A percentile compares a stretch with the other conserved stretches of the same genome.
These are phyloP conservation scores for Noctuana brunneofusca DNA, from an alignment of 2,888 invertebrate species.

Conservation along the genomic window DNA sequence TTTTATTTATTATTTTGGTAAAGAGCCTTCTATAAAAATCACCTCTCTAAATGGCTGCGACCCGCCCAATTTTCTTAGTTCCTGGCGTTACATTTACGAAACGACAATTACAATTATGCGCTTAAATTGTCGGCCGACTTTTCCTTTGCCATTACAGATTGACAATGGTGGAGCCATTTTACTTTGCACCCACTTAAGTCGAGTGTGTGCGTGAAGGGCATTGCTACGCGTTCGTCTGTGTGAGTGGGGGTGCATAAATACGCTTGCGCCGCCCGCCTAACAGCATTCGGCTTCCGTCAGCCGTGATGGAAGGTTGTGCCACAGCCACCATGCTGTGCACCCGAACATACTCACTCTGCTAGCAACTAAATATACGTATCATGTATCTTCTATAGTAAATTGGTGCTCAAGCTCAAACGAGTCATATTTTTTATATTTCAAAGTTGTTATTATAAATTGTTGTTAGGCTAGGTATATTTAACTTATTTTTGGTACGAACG, in stretches of 20 bases:
- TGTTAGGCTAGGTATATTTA: slow-evolving; percentile 54
- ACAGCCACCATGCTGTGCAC: slow-evolving; percentile 61
- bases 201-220: slow-evolving; percentile 45
- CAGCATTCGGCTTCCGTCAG: slow-evolving; percentile 67
- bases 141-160: slow-evolving; percentile 70
- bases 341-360: slow-evolving; percentile 58
- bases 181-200: slow-evolving; percentile 67
- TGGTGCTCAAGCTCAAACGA: slow-evolving; percentile 72
- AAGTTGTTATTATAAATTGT: slow-evolving; percentile 67
- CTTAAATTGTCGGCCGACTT: slow-evolving; percentile 72
- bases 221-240: slow-evolving; percentile 40
- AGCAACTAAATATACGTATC: slow-evolving; percentile 73
- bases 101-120: slow-evolving; percentile 73
- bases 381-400: slow-evolving; percentile 71
- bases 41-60: slow-evolving; percentile 12
- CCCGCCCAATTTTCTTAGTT: slow-evolving; percentile 38
- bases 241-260: slow-evolving; percentile 60
- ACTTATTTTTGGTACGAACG: slow-evolving; percentile 43
- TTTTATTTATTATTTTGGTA: background rate
- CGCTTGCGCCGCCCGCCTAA: slow-evolving; percentile 37
- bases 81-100: slow-evolving; percentile 46
- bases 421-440: slow-evolving; percentile 72
- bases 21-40: slow-evolving; percentile 36
- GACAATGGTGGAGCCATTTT: slow-evolving; percentile 75
- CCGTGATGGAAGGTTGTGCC: slow-evolving; percentile 58